phyloP scores from a whole-genome alignment of 1,140 invertebrate genomes.

The Ylistrum balloti region DNA sequence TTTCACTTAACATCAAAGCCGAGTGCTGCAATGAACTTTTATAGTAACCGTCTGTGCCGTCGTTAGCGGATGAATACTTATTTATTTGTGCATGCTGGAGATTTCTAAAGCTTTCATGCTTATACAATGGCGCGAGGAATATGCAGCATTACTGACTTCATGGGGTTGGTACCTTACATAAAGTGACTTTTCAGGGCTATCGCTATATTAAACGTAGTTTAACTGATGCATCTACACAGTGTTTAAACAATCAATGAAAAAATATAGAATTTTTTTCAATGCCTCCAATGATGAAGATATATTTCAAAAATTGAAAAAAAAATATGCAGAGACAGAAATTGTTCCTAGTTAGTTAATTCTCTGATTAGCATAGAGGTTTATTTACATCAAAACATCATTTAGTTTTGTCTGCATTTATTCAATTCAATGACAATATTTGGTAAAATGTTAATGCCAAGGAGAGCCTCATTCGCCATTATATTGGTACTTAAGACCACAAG shows the following conservation, averaged over 20 bases:
- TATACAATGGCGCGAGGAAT: background rate
- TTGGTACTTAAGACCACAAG: background rate
- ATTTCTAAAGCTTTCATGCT: slow-evolving; percentile 9
- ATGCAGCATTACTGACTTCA: background rate
- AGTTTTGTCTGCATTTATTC: background rate
- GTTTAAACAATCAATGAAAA: background rate
- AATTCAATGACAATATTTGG: background rate
- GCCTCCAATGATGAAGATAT: no score
- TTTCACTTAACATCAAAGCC: slow-evolving; percentile 38
- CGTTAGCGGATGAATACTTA: background rate
- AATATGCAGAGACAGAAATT: no score
- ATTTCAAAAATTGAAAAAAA: no score
- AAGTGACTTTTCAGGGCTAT: background rate
- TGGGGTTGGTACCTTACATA: background rate
- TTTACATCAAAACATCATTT: no score
- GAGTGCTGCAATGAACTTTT: background rate
- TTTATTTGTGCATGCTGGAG: slow-evolving; percentile 24
- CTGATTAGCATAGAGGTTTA: no score
- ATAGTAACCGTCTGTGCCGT: background rate
- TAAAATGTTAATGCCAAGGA: background rate
- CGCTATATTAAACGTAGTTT: background rate
- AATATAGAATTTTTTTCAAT: background rate
- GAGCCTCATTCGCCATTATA: background rate
- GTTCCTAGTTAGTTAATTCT: no score
- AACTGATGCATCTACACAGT: background rate